Conservation (phyloP, 2,888 invertebrate genomes). For the Isotomurus palustris region DNA sequence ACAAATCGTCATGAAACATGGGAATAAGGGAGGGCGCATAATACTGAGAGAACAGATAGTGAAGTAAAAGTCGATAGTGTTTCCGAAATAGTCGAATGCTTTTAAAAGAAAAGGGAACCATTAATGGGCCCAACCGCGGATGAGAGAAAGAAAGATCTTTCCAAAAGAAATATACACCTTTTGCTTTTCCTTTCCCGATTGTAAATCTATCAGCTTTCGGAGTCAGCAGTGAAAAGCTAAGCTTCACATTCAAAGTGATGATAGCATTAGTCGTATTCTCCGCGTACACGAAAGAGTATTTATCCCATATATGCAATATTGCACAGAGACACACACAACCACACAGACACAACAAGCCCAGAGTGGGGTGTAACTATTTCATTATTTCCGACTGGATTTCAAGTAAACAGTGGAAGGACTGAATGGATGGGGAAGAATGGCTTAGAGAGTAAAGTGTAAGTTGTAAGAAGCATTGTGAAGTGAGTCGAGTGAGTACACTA, state of each 20-base stretch:
- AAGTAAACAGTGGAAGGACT: background rate
- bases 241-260: too few relatives aligned
- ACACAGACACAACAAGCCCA: background rate
- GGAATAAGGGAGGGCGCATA: constrained; percentile 4
- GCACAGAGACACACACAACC: background rate
- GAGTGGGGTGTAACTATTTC: constrained; percentile 21
- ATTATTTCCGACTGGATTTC: constrained; percentile 15
- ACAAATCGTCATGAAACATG: too few relatives aligned
- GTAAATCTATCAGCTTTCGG: constrained; percentile 42
- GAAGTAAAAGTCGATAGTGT: constrained; percentile 45
- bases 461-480: constrained; percentile 1
- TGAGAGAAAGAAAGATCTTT: constrained; percentile 17
- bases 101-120: constrained; percentile 46
- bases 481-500: constrained; percentile 4
- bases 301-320: background rate
- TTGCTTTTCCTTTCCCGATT: constrained; percentile 23
- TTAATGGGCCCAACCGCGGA: constrained; percentile 43
- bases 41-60: constrained; percentile 13
- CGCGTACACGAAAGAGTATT: background rate
- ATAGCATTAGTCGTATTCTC: too few relatives aligned
- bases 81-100: constrained; percentile 47
- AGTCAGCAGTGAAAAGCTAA: constrained; percentile 12
- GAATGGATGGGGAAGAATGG: background rate
- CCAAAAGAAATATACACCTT: constrained; percentile 33
- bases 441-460: background rate